phyloP scores from a whole-genome alignment of 2,888 invertebrate species.

The Orthonychiurus folsomi region DNA sequence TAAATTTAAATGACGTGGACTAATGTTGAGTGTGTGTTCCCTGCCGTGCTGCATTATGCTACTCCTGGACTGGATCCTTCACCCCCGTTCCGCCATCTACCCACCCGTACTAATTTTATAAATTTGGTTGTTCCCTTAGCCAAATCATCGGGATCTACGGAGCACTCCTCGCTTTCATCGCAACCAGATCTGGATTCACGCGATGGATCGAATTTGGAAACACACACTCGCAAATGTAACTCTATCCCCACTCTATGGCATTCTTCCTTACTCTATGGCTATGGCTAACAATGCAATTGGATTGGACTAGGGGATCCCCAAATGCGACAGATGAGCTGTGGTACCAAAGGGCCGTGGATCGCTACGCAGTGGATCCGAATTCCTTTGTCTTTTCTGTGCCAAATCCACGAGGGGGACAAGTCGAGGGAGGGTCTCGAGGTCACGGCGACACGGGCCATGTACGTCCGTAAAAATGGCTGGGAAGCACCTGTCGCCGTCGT shows the following conservation, averaged over 20 bases:
- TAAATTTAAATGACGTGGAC: no score
- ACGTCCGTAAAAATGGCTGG: constrained; percentile 60
- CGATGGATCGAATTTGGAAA: constrained; percentile 62
- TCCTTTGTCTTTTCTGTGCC: constrained; percentile 76
- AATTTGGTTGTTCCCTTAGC: no score
- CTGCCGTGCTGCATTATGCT: no score
- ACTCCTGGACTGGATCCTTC: no score
- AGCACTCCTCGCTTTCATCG: constrained; percentile 73
- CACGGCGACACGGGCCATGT: constrained; percentile 84
- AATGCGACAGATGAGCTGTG: constrained; percentile 79
- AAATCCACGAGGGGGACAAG: constrained; percentile 67
- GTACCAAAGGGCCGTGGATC: constrained; percentile 85
- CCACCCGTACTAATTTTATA: no score
- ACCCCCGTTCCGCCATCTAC: no score
- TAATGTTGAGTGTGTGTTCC: no score
- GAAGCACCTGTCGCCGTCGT: constrained; percentile 86
- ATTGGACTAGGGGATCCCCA: background rate
- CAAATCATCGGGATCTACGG: constrained; percentile 74
- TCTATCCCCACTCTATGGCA: background rate
- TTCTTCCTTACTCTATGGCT: background rate
- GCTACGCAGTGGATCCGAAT: constrained; percentile 73
- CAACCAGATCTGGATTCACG: constrained; percentile 81
- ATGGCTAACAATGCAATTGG: no score
- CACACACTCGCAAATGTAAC: background rate
- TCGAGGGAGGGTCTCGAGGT: constrained; percentile 48